Percentiles rank a stretch among this genome's conserved stretches.
These are phyloP conservation scores for Sarcophilus harrisii DNA, from an alignment of 2,797 vertebrate species.

Conservation along the genomic window DNA sequence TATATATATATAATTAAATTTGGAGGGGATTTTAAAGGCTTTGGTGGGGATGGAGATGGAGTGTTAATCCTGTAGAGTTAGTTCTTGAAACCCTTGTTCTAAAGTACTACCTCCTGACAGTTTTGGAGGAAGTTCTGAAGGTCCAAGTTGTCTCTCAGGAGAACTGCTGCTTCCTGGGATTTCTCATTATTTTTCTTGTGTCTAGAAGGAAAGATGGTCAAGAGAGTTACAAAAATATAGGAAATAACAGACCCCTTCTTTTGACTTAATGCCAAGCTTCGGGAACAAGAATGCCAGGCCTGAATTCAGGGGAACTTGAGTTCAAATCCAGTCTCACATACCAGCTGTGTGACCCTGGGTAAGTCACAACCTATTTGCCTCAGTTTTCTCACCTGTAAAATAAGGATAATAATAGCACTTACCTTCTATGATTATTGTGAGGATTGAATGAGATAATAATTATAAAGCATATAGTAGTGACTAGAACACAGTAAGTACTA, in stretches of 20 bases:
- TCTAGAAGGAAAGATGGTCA: conserved; percentile 81
- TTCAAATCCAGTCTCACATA: not conserved
- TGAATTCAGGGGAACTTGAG: not conserved
- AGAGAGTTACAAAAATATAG: not conserved
- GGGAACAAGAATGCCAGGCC: not conserved
- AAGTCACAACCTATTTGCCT: not conserved
- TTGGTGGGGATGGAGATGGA: not conserved
- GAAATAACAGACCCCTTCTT: not conserved
- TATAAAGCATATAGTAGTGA: not conserved
- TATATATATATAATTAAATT: not conserved
- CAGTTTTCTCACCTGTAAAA: not conserved
- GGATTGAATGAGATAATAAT: not conserved
- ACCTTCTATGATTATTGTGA: not conserved
- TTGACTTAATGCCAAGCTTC: not conserved
- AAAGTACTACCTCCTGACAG: conserved; percentile 91
- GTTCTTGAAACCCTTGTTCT: not conserved
- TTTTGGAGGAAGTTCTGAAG: conserved; percentile 96
- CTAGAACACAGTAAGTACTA: not conserved
- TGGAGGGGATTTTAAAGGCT: not conserved
- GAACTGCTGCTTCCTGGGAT: conserved; percentile 88
- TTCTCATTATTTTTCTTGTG: conserved; percentile 86
- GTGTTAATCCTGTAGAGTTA: not conserved
- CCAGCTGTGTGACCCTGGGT: not conserved
- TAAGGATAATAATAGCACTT: not conserved
- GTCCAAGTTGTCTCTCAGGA: conserved; percentile 93